Conservation (phyloP, 2,113 vertebrate species). For the Silurus asotus region DNA sequence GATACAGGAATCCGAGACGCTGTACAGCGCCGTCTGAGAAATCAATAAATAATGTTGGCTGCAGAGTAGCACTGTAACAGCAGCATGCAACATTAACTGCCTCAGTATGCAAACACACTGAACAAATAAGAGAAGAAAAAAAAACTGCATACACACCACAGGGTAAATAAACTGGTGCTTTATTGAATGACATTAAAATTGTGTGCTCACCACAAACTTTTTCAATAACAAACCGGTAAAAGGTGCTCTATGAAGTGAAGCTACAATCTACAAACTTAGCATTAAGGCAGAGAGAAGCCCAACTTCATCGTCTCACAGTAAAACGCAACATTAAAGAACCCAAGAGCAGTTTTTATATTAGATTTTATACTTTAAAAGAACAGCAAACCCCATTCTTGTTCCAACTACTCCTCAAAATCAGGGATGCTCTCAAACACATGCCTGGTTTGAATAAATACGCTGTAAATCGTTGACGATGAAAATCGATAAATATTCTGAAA, state of each 20-base stretch:
- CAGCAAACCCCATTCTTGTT: slow-evolving; percentile 11
- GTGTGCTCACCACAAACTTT: slow-evolving; percentile 47
- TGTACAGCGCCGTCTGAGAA: neutral
- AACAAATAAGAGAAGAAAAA: neutral
- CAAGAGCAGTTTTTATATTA: slow-evolving; percentile 28
- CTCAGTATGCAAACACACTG: neutral
- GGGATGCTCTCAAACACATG: neutral
- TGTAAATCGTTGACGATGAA: neutral
- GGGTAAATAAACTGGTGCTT: slow-evolving; percentile 48
- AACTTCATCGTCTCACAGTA: slow-evolving; percentile 48
- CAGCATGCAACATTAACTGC: neutral
- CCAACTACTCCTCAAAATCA: neutral
- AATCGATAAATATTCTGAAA: slow-evolving; percentile 31
- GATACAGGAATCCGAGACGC: slow-evolving; percentile 8
- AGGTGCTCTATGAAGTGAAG: slow-evolving; percentile 50
- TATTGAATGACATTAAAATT: slow-evolving; percentile 45
- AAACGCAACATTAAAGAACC: slow-evolving; percentile 43
- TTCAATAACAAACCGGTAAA: slow-evolving; percentile 51
- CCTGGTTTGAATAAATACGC: slow-evolving; percentile 45
- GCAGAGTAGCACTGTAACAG: neutral
- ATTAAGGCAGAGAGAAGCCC: slow-evolving; percentile 49
- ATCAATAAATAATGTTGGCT: slow-evolving; percentile 19
- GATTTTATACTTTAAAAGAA: slow-evolving; percentile 7
- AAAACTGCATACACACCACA: neutral
- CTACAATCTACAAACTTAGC: slow-evolving; percentile 36